phyloP scores from a whole-genome alignment of 2,113 vertebrate species.

The Paedocypris sp. region DNA sequence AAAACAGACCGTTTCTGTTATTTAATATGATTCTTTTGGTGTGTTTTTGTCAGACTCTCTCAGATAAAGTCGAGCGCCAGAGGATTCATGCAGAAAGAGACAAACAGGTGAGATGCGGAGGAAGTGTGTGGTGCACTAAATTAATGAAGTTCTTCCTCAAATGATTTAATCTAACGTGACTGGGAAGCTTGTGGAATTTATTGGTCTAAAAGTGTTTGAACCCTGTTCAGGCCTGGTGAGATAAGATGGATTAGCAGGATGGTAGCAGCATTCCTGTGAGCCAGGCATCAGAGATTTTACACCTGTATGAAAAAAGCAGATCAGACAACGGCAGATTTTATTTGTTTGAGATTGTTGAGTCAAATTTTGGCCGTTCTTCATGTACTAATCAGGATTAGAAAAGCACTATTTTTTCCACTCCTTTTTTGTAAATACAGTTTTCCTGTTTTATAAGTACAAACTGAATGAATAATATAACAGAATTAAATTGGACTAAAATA shows the following conservation, averaged over 20 bases:
- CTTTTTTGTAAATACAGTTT: too few species aligned
- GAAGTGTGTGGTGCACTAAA: too few species aligned
- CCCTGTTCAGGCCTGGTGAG: not conserved
- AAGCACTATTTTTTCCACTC: too few species aligned
- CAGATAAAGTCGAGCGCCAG: conserved; percentile 50
- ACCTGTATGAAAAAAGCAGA: too few species aligned
- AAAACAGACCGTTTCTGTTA: too few species aligned
- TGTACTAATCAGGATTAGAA: too few species aligned
- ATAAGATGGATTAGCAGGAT: conserved; percentile 4
- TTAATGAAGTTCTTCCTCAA: not conserved
- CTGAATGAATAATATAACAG: too few species aligned
- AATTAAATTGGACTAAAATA: too few species aligned
- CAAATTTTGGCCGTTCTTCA: too few species aligned
- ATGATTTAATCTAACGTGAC: not conserved
- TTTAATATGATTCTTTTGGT: not conserved
- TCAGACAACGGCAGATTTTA: too few species aligned
- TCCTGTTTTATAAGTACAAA: too few species aligned
- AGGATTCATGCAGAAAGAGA: conserved; percentile 55
- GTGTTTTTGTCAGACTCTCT: conserved; percentile 46
- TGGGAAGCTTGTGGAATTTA: not conserved
- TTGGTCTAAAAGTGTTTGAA: not conserved
- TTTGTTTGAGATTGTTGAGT: too few species aligned
- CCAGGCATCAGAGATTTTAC: not conserved
- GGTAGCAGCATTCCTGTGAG: not conserved
- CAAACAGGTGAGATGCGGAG: conserved; percentile 68